These are phyloP conservation scores for Pelodytes ibericus DNA, from an alignment of 2,797 vertebrate species.

Conservation along the genomic window DNA sequence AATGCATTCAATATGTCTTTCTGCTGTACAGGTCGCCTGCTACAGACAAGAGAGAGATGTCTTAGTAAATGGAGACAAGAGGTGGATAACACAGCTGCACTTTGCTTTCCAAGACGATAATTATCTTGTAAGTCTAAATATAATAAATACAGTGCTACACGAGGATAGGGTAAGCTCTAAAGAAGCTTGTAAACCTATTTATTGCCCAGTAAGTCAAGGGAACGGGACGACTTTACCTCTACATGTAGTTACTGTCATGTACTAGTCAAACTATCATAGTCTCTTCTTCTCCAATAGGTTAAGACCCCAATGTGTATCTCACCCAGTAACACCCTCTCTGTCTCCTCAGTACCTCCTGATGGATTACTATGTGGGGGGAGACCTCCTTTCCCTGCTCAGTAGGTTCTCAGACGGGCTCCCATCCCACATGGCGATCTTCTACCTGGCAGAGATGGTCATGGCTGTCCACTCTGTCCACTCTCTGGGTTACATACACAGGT, in stretches of 20 bases:
- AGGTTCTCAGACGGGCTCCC: constrained; percentile 84
- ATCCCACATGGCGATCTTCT: constrained; percentile 85
- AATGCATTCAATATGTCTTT: neutral
- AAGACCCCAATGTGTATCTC: too few relatives aligned
- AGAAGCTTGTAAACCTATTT: too few relatives aligned
- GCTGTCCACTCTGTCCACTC: constrained; percentile 83
- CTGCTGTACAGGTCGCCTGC: constrained; percentile 74
- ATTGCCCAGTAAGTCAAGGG: too few relatives aligned
- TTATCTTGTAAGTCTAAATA: constrained; percentile 75
- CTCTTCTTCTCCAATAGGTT: neutral
- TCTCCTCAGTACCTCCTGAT: constrained; percentile 81
- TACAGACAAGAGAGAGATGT: constrained; percentile 87
- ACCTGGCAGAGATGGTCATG: constrained; percentile 85
- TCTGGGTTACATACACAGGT: constrained; percentile 87
- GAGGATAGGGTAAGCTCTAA: too few relatives aligned
- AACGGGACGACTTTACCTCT: too few relatives aligned
- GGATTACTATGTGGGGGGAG: constrained; percentile 88
- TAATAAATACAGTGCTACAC: too few relatives aligned
- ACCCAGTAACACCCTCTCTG: neutral
- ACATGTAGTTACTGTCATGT: too few relatives aligned
- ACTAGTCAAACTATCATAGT: neutral
- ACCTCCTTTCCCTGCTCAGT: constrained; percentile 85
- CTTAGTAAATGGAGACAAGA: constrained; percentile 79
- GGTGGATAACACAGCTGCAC: constrained; percentile 87
- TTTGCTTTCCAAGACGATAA: constrained; percentile 89